phyloP scores from a whole-genome alignment of 1,140 invertebrate genomes.

The Arctopsyche grandis region DNA sequence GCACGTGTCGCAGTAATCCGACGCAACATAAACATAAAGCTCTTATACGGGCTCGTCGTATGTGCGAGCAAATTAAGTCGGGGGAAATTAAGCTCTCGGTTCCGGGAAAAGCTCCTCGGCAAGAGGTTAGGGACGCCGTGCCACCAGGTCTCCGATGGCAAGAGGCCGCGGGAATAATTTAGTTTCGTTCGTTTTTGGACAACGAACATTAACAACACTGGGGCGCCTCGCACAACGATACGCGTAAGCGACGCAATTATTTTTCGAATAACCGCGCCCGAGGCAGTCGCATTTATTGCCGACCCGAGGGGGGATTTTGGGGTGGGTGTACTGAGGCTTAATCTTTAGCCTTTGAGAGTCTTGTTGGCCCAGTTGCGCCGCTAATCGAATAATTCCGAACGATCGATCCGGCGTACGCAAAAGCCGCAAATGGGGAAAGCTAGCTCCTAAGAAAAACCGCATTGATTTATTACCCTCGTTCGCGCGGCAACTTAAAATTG shows the following conservation, averaged over 20 bases:
- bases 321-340: neutral
- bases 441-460: neutral
- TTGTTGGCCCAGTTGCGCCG: neutral
- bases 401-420: neutral
- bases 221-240: neutral
- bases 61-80: constrained; percentile 39
- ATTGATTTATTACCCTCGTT: neutral
- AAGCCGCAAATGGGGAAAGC: neutral
- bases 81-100: constrained; percentile 30
- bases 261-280: constrained; percentile 19
- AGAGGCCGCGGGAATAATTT: constrained; percentile 30
- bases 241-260: constrained; percentile 32
- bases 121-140: neutral
- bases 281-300: constrained; percentile 12
- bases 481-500: constrained; percentile 1
- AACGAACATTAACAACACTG: constrained; percentile 19
- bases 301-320: neutral
- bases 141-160: neutral
- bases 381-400: constrained; percentile 22
- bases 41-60: constrained; percentile 25
- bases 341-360: neutral
- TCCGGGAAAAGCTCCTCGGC: constrained; percentile 7
- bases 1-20: constrained; percentile 40
- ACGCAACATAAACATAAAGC: constrained; percentile 38
- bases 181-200: constrained; percentile 33